Base-by-base conservation (phyloP, 2,888 invertebrate genomes). In the Drosophila limbata region DNA sequence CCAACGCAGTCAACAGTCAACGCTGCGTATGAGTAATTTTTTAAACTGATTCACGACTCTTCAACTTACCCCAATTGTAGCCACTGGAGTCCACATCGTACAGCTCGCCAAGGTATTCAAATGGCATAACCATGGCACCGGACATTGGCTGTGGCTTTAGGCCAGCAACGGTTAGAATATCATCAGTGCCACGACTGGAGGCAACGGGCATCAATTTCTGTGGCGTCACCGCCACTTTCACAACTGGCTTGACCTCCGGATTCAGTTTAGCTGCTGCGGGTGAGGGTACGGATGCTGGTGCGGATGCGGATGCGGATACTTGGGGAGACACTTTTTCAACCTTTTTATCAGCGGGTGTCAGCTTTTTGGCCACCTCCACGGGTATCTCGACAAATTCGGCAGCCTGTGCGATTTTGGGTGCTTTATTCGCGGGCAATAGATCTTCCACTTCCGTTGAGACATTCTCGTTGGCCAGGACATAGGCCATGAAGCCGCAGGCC, bases 31-130 rank as follows among this genome's bases (percentile, higher is more conserved):
- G 89, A 85, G 85, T 85, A 85, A 89, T 81, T 35, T 15, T 15
- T 17, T 39, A 51, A 63, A 53, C 81, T 87, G 84, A 86, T 62
- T 84, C 84, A 44, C 37, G 39, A 4, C 25, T 37, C 1, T n/a
- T 11, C 40, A 35, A 90, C 91, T 91, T 78, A 91, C 91, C 80
- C 92, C 92, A 91, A 76, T 91, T 87, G 69, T 91, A 91, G 53
- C 90, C 91, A 55, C 81, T 88, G 64, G 39, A 39, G 64, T 91
- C 89, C 60, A 89, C 73, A 73, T 91, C 91, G 70, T 80, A 88
- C 19, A 91, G 81, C 74, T 91, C 90, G n/a, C 90, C 91, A 73
- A 91, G 55, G 59, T 90, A 91, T 21, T 89, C 90, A 39, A 77
- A 78, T 25, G 79, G 78, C 77, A 88, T 81, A n/a, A 86, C 65